Evolutionary conservation across 2,113 vertebrate genomes (phyloP).

Genomic region (Brienomyrus longianalis): DNA sequence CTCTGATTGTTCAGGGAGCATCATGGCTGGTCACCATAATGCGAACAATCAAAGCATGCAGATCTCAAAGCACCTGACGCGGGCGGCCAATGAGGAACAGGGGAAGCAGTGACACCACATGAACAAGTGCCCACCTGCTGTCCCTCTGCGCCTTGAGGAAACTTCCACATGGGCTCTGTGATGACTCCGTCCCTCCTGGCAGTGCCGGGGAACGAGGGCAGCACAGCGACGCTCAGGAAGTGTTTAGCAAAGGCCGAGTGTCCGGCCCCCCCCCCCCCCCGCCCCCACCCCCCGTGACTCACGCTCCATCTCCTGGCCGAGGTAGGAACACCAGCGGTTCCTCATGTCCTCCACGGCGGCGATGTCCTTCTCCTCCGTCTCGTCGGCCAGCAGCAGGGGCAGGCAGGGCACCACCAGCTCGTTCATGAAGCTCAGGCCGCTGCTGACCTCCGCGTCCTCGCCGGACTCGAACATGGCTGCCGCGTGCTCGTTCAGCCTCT

Average conservation of each 20-base stretch:
- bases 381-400: slow-evolving; percentile 82
- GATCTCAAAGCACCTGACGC: neutral
- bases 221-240: neutral
- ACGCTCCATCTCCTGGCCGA: slow-evolving; percentile 63
- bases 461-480: slow-evolving; percentile 87
- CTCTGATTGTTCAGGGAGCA: neutral
- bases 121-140: neutral
- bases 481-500: slow-evolving; percentile 92
- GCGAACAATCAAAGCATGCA: neutral
- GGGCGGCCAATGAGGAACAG: neutral
- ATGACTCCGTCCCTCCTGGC: neutral
- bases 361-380: slow-evolving; percentile 83
- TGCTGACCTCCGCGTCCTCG: slow-evolving; percentile 79
- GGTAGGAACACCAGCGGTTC: slow-evolving; percentile 98
- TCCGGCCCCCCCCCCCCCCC: neutral
- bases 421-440: slow-evolving; percentile 87
- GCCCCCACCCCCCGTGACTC: neutral
- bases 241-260: neutral
- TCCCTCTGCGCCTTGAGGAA: neutral
- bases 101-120: neutral
- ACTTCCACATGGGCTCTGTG: neutral
- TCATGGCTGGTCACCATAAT: neutral
- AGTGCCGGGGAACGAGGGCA: no score
- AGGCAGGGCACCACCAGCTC: slow-evolving; percentile 93
- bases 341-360: slow-evolving; percentile 96